Evolutionary conservation across 2,888 invertebrate species (phyloP).

Genomic region (Drosophila algonquin): DNA sequence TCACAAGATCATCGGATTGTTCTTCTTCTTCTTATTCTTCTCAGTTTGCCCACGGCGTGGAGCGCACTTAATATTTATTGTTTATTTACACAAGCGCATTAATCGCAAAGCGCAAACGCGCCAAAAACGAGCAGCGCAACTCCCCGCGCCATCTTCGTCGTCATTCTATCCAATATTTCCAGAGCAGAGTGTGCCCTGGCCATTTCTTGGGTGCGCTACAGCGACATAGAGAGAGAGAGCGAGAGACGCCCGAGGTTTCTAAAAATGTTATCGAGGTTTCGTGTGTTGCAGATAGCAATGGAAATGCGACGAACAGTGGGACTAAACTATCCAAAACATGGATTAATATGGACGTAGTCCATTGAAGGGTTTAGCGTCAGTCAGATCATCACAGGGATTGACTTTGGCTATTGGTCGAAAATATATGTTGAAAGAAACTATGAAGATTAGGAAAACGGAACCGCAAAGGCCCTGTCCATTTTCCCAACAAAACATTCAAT

Average conservation of each 20-base stretch:
- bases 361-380: not conserved
- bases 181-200: slow-evolving; percentile 3
- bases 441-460: not conserved
- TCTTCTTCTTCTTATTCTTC: slow-evolving; percentile 6
- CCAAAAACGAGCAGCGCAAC: slow-evolving; percentile 73
- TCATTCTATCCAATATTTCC: not conserved
- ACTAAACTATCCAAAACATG: not conserved
- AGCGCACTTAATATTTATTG: slow-evolving; percentile 78
- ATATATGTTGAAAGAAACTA: not conserved
- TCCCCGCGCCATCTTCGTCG: slow-evolving; percentile 51
- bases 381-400: too few species aligned
- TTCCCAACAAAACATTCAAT: not conserved
- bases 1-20: not conserved
- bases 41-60: slow-evolving; percentile 53
- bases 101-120: slow-evolving; percentile 78
- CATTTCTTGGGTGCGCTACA: slow-evolving; percentile 12
- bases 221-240: slow-evolving; percentile 18
- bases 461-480: not conserved
- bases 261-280: slow-evolving; percentile 9
- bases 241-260: slow-evolving; percentile 25
- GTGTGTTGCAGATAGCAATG: slow-evolving; percentile 15
- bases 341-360: not conserved
- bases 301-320: slow-evolving; percentile 32
- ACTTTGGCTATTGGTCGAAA: too few species aligned
- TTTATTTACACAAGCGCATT: slow-evolving; percentile 79